Conservation (phyloP, 1,140 invertebrate species). For the Leptonema lineaticorne region DNA sequence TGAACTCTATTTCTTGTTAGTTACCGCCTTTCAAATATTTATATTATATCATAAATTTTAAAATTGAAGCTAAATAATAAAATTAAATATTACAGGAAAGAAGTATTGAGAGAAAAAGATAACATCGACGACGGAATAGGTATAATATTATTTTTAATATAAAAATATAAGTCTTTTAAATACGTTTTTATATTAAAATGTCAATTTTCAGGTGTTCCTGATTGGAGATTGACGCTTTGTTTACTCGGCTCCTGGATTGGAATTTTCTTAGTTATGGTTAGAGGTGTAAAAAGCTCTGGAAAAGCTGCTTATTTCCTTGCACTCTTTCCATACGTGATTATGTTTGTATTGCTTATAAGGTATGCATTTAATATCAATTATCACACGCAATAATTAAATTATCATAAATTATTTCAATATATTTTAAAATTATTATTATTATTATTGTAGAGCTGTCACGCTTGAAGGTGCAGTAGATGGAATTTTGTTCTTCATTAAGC, state of each 20-base stretch:
- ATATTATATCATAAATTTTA: neutral
- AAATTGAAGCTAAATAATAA: neutral
- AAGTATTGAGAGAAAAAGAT: conserved; percentile 61
- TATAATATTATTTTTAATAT: conserved; percentile 52
- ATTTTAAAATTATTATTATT: conserved; percentile 52
- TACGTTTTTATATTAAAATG: conserved; percentile 48
- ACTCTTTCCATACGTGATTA: conserved; percentile 82
- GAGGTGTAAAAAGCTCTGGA: conserved; percentile 77
- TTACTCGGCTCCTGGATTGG: conserved; percentile 76
- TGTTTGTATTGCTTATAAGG: conserved; percentile 71
- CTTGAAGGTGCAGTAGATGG: conserved; percentile 74
- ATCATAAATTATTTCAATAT: neutral
- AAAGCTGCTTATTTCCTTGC: conserved; percentile 83
- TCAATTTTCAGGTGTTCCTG: conserved; percentile 57
- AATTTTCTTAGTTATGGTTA: conserved; percentile 74
- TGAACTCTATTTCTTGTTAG: conserved; percentile 53
- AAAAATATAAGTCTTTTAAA: conserved; percentile 58
- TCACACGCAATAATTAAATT: neutral
- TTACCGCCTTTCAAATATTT: conserved; percentile 8
- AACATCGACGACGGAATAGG: conserved; percentile 66
- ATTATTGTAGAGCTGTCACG: conserved; percentile 62
- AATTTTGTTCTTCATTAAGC: conserved; percentile 74
- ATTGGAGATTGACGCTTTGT: conserved; percentile 78
- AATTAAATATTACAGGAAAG: conserved; percentile 50
- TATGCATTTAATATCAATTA: too few species aligned